Conservation (phyloP, 2,888 invertebrate species). For the Nymphalis urticae region DNA sequence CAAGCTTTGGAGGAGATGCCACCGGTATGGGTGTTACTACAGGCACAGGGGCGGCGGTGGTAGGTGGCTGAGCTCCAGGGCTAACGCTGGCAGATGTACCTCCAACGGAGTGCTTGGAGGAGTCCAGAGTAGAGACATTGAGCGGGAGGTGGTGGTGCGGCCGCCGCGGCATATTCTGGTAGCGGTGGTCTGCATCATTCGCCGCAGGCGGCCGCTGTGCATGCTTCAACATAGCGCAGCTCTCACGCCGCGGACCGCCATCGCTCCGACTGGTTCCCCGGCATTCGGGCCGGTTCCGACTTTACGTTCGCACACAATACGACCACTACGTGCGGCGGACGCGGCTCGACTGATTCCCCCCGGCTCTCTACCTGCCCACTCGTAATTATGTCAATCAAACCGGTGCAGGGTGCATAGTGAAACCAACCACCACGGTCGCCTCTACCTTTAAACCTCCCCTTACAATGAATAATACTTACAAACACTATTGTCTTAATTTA, state of each 20-base stretch:
- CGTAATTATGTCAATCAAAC: slow-evolving; percentile 70
- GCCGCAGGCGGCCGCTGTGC: slow-evolving; percentile 83
- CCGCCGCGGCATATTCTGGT: slow-evolving; percentile 82
- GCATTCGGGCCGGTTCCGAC: slow-evolving; percentile 61
- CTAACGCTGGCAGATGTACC: slow-evolving; percentile 81
- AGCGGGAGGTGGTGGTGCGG: slow-evolving; percentile 84
- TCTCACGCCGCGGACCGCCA: slow-evolving; percentile 70
- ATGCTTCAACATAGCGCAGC: slow-evolving; percentile 86
- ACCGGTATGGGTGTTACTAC: slow-evolving; percentile 61
- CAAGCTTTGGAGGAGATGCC: slow-evolving; percentile 71
- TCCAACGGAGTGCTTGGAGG: slow-evolving; percentile 84
- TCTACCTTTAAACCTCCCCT: slow-evolving; percentile 49
- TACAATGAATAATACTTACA: slow-evolving; percentile 53
- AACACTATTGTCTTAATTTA: slow-evolving; percentile 36
- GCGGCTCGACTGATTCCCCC: slow-evolving; percentile 57
- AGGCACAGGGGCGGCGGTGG: slow-evolving; percentile 51
- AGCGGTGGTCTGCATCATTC: slow-evolving; percentile 78
- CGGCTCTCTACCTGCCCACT: slow-evolving; percentile 51
- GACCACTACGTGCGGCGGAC: slow-evolving; percentile 56
- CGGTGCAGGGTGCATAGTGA: slow-evolving; percentile 52
- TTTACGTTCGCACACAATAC: slow-evolving; percentile 43
- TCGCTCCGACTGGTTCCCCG: slow-evolving; percentile 65
- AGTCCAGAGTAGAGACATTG: slow-evolving; percentile 85
- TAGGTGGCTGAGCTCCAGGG: slow-evolving; percentile 73
- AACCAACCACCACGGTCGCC: slow-evolving; percentile 35